Percentiles rank a stretch among this genome's conserved stretches.
phyloP scores from a whole-genome alignment of 2,113 vertebrate species.

The Danio rerio region DNA sequence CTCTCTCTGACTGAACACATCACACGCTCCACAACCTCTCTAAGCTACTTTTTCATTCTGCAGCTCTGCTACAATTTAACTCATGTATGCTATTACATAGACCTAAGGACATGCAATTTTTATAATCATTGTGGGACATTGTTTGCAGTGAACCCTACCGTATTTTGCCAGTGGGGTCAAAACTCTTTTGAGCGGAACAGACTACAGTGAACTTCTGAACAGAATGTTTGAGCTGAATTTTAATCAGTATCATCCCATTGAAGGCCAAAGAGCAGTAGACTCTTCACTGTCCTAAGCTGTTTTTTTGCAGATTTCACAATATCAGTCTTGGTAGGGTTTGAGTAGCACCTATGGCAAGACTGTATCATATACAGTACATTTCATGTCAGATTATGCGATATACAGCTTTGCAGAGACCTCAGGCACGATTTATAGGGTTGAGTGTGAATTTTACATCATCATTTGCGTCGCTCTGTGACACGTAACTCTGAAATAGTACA shows the following conservation, averaged over 20 bases:
- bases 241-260: constrained; percentile 34
- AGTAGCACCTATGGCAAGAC: neutral
- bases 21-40: neutral
- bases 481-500: neutral
- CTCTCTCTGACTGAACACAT: constrained; percentile 2
- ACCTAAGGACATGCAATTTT: constrained; percentile 5
- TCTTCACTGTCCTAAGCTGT: neutral
- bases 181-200: constrained; percentile 26
- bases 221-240: constrained; percentile 39
- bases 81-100: constrained; percentile 1
- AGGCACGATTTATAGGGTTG: neutral
- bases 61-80: constrained; percentile 2
- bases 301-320: no score
- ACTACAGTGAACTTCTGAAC: constrained; percentile 37
- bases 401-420: neutral
- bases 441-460: constrained; percentile 1
- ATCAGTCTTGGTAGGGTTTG: neutral
- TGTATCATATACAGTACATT: neutral
- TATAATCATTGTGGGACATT: constrained; percentile 20
- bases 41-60: neutral
- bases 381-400: neutral
- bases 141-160: constrained; percentile 18
- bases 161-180: constrained; percentile 10
- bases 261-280: neutral
- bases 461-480: neutral